Evolutionary conservation across 2,888 invertebrate species (phyloP), one percentile per base, ranked within the genome.

Genomic region (Nebria salina): DNA sequence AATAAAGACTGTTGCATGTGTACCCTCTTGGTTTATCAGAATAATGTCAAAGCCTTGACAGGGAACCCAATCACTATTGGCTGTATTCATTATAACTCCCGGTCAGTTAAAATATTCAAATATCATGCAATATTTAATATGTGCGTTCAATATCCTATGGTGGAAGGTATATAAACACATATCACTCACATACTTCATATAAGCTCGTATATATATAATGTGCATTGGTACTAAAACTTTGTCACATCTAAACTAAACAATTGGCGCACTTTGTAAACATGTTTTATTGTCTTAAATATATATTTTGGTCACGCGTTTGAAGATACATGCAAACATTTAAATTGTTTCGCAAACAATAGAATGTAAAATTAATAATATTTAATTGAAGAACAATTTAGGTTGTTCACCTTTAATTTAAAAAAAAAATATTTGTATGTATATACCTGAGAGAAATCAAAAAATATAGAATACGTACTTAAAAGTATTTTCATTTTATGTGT

Each of bases 111-210:
- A 77, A 72, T 77, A 77, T 77, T 77, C 54, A 77, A 54, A 77
- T 65, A 64, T 11, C 77, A 77, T 77, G 34, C 34, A 34, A 77
- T 77, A 72, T 77, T 77, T 72, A 77, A 70, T 77, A 77, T 43
- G 72, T 77, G 64, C 72, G 26, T 42, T 72, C 34, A 70, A 54
- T 26, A 64, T 34, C 15, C 68, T 42, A 73, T 20, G 5, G 73
- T 42, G 54, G 34, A 72, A 72, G 65, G 76, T 41, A 76, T 26
- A 75, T 34, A 20, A 3, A 43, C 20, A 70, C 70, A 43, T 20
- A 43, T 25, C 64, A 54, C 64, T 77, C 2, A 5, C 34, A 34
- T 34, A 34, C 4, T 34, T 34, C 34, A 34, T 34, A 34, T 34
- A 34, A 0, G 34, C 34, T 34, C 34, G 34, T 34, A 70, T 13